These are phyloP conservation scores for Trachemys scripta DNA, from an alignment of 2,113 vertebrate genomes.

Conservation along the genomic window DNA sequence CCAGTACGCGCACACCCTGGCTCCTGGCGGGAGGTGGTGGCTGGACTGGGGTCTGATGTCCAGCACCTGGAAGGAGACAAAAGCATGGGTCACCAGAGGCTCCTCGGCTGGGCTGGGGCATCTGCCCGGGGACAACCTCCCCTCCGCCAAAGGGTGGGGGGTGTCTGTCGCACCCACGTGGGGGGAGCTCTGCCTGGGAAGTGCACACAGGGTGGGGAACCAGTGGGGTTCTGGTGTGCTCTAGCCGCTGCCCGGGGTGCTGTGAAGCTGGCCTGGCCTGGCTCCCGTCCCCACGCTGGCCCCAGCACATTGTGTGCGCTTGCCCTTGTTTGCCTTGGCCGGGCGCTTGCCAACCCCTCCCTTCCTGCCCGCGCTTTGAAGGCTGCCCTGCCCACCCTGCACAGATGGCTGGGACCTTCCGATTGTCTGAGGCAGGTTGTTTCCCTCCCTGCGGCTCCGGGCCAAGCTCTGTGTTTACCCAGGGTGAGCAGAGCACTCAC, in stretches of 20 bases:
- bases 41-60: conserved; percentile 89
- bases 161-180: too few species aligned
- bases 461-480: neutral
- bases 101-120: neutral
- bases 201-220: too few species aligned
- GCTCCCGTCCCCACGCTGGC: neutral
- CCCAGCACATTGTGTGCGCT: neutral
- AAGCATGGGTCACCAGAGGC: neutral
- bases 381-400: neutral
- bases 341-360: neutral
- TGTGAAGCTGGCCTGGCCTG: neutral
- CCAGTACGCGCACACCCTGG: conserved; percentile 95
- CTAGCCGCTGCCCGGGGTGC: neutral
- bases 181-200: too few species aligned
- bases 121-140: too few species aligned
- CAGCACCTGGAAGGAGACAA: conserved; percentile 83
- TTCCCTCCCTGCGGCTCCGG: neutral
- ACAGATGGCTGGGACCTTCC: neutral
- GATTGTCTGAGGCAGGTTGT: neutral
- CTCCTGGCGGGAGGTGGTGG: conserved; percentile 84
- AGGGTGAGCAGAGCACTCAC: conserved; percentile 81
- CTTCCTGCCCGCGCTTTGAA: neutral
- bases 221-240: neutral
- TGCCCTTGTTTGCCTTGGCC: neutral
- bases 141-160: neutral